Evolutionary conservation across 2,888 invertebrate species (phyloP).

Genomic region (Apoderus coryli): DNA sequence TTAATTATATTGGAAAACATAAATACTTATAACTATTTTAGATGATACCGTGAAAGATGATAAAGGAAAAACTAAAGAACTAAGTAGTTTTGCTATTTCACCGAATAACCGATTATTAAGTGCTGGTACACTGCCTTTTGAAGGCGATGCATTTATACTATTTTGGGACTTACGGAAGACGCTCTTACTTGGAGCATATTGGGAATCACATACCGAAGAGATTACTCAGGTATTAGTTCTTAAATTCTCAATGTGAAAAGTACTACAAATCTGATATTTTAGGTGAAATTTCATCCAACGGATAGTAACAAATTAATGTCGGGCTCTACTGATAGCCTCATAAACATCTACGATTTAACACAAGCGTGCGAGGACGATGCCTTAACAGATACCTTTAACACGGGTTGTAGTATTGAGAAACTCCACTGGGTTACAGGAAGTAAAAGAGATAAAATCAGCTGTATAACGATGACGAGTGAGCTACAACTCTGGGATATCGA

Average conservation of each 20-base stretch:
- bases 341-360: conserved; percentile 69
- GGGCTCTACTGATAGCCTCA: conserved; percentile 70
- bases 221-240: conserved; percentile 61
- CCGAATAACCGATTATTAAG: conserved; percentile 53
- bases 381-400: conserved; percentile 58
- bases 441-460: conserved; percentile 40
- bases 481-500: conserved; percentile 53
- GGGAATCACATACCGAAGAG: conserved; percentile 73
- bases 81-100: conserved; percentile 61
- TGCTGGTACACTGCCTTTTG: conserved; percentile 57
- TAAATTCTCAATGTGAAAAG: too few relatives aligned
- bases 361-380: conserved; percentile 68
- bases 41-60: conserved; percentile 23
- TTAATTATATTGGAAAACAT: conserved; percentile 2
- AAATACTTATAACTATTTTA: conserved; percentile 14
- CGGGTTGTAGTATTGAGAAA: conserved; percentile 59
- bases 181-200: conserved; percentile 60
- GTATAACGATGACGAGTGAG: conserved; percentile 57
- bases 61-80: conserved; percentile 35
- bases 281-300: conserved; percentile 56
- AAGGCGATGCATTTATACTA: conserved; percentile 56
- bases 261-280: too few relatives aligned
- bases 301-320: conserved; percentile 53
- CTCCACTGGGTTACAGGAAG: conserved; percentile 38
- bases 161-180: conserved; percentile 65